Conservation (phyloP, 2,113 vertebrate species). For the Copsychus sechellarum region DNA sequence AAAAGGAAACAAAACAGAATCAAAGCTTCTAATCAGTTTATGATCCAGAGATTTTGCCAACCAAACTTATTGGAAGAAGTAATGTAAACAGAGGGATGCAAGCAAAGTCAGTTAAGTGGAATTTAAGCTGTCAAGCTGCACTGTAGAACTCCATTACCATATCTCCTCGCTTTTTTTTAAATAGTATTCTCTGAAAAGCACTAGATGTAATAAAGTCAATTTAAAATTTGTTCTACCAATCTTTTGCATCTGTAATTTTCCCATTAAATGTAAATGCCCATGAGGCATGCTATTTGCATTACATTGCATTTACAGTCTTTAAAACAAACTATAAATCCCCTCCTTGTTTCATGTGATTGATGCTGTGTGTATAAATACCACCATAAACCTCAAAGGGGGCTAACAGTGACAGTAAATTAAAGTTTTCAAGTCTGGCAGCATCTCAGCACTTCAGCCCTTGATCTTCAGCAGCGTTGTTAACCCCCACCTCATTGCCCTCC, state of each 20-base stretch:
- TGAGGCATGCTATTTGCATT: slow-evolving; percentile 88
- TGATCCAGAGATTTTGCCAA: slow-evolving; percentile 46
- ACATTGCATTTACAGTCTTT: slow-evolving; percentile 90
- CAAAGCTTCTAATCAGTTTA: slow-evolving; percentile 62
- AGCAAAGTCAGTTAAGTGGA: slow-evolving; percentile 68
- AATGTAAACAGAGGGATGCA: slow-evolving; percentile 62
- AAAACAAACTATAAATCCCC: slow-evolving; percentile 89
- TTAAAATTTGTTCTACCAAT: slow-evolving; percentile 89
- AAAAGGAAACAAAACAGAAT: slow-evolving; percentile 62
- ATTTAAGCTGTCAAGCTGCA: slow-evolving; percentile 72
- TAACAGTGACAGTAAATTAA: slow-evolving; percentile 87
- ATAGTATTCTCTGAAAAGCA: slow-evolving; percentile 81
- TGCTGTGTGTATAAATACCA: slow-evolving; percentile 87
- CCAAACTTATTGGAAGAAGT: slow-evolving; percentile 59
- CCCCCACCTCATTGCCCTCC: slow-evolving; percentile 77
- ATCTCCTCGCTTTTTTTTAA: slow-evolving; percentile 72
- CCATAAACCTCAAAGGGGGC: slow-evolving; percentile 87
- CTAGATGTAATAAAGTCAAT: slow-evolving; percentile 87
- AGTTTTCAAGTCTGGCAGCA: slow-evolving; percentile 83
- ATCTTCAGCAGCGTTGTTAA: slow-evolving; percentile 82
- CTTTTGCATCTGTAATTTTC: slow-evolving; percentile 89
- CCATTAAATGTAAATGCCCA: slow-evolving; percentile 89
- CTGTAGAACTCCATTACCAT: slow-evolving; percentile 75
- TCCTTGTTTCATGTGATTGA: slow-evolving; percentile 88
- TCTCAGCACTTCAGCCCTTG: slow-evolving; percentile 81